Evolutionary conservation across 2,888 invertebrate genomes (phyloP), one percentile per base, ranked within the genome.

Genomic region (Drosophila setosimentum): DNA sequence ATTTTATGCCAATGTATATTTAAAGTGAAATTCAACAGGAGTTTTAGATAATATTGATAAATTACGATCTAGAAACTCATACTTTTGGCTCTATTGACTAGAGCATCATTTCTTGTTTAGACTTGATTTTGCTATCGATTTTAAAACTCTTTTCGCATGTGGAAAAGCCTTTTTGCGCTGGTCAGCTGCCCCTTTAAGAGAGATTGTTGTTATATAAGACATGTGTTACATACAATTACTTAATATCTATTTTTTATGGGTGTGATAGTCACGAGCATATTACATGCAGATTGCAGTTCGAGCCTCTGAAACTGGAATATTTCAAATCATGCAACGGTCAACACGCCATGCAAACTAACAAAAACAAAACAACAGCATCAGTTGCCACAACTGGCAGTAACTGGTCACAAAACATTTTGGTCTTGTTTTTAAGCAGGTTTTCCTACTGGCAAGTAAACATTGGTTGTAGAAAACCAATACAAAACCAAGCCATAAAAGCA

Each of bases 191-290:
- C 61, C 33, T 21, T 60, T 53, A 48, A 57, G 57, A 35, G 49
- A 18, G 51, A 53, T 53, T 50, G 60, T 45, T n/a, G 18, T 76
- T 76, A 75, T 60, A 66, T 57, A 76, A 61, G 60, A 27, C 50
- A 32, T 68, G 65, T 60, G 61, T 60, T 58, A 24, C 66, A 66
- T 49, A 60, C 69, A 75, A 78, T 78, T 78, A 71, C 73, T 57
- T 73, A 76, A 69, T 65, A 69, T 69, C 63, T 24, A 53, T 50
- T 68, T 57, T 70, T 45, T 45, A 45, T 45, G 79, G 79, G 79
- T 79, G 79, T 79, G 79, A 79, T 61, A 79, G 76, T 79, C 79
- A 79, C 79, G 79, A 73, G 53, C 55, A 53, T 45, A 55, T 68
- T 78, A 78, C 78, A 71, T 69, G 55, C 70, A 55, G 64, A 78